These are phyloP conservation scores for Lasioglossum albipes DNA, from an alignment of 1,140 invertebrate genomes.

Conservation along the genomic window DNA sequence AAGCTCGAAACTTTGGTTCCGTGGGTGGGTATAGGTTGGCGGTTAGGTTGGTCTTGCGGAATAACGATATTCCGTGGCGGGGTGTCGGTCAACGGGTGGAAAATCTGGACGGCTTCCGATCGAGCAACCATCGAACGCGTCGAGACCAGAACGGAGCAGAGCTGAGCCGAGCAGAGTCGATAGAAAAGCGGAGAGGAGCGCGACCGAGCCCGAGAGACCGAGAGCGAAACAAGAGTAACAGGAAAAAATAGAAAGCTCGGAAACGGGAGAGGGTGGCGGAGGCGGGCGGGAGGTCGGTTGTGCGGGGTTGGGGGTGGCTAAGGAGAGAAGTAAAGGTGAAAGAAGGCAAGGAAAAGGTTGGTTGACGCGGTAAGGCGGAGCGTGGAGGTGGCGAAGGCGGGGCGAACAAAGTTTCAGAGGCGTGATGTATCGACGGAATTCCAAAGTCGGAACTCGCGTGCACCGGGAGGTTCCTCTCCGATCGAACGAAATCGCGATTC, in stretches of 20 bases:
- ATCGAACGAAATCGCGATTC: constrained; percentile 17
- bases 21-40: not conserved
- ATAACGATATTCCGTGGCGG: not conserved
- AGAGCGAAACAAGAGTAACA: not conserved
- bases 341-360: constrained; percentile 56
- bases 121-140: not conserved
- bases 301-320: not conserved
- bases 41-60: not conserved
- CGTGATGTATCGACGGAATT: constrained; percentile 78
- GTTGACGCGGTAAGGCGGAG: constrained; percentile 73
- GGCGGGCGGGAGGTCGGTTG: not conserved
- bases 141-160: not conserved
- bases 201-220: not conserved
- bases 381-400: constrained; percentile 74
- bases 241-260: not conserved
- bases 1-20: not conserved
- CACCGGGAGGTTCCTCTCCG: constrained; percentile 42
- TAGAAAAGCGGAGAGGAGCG: no score
- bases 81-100: not conserved
- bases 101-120: not conserved
- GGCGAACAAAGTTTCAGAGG: constrained; percentile 72
- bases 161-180: not conserved
- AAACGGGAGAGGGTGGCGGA: not conserved
- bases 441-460: constrained; percentile 71
- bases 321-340: constrained; percentile 57